These are phyloP conservation scores for Eciton burchellii DNA, from an alignment of 1,140 invertebrate species.

Conservation along the genomic window DNA sequence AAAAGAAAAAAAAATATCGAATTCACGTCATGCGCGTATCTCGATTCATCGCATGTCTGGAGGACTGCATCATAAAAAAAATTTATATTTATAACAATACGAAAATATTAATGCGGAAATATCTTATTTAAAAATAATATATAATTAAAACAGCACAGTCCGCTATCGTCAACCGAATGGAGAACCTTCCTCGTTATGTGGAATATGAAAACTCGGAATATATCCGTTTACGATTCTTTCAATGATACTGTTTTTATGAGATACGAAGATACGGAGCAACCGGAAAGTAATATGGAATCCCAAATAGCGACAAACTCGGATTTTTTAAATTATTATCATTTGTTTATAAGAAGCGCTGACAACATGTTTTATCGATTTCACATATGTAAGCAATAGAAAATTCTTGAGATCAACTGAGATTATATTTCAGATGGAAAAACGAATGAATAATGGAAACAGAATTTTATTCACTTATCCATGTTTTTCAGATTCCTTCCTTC, in stretches of 20 bases:
- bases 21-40: background rate
- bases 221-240: constrained; percentile 56
- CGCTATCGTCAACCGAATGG: constrained; percentile 63
- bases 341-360: constrained; percentile 35
- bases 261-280: constrained; percentile 24
- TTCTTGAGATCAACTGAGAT: background rate
- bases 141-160: constrained; percentile 32
- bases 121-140: background rate
- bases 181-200: constrained; percentile 65
- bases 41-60: background rate
- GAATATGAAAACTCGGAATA: constrained; percentile 9
- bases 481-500: constrained; percentile 66
- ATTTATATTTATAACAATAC: background rate
- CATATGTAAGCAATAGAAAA: constrained; percentile 56
- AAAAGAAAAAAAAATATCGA: background rate
- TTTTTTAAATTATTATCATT: background rate
- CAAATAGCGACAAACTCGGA: too few relatives aligned
- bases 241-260: constrained; percentile 20
- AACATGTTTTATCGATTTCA: constrained; percentile 62
- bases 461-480: background rate
- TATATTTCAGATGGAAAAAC: background rate
- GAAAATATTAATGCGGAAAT: background rate
- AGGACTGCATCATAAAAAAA: background rate
- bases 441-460: background rate
- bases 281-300: too few relatives aligned